Conservation (phyloP, 2,113 vertebrate species). For the Genyomyrus donnyi region DNA sequence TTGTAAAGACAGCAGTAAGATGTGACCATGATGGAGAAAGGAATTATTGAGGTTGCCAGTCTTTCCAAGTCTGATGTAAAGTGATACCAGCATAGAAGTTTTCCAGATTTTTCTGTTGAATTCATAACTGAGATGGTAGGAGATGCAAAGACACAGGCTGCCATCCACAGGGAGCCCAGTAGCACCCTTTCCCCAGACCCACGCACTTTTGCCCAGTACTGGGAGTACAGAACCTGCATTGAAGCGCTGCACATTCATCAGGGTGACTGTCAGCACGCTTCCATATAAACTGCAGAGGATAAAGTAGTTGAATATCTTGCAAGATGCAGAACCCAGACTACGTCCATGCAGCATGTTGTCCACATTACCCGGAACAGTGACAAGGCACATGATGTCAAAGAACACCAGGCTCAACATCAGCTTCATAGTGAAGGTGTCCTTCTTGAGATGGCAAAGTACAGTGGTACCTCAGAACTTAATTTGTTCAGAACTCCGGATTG, state of each 20-base stretch:
- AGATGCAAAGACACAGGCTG: conserved; percentile 27
- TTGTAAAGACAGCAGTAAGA: conserved; percentile 47
- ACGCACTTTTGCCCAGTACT: conserved; percentile 36
- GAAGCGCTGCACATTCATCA: conserved; percentile 42
- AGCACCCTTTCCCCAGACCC: conserved; percentile 26
- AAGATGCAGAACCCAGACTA: conserved; percentile 28
- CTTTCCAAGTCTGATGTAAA: conserved; percentile 35
- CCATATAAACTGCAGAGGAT: conserved; percentile 51
- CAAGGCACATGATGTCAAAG: conserved; percentile 52
- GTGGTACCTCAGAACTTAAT: too few species aligned
- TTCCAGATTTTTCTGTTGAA: neutral
- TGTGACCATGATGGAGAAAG: conserved; percentile 48
- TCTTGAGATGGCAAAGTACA: neutral
- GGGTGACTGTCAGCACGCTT: conserved; percentile 49
- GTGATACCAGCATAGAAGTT: neutral
- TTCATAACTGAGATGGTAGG: conserved; percentile 41
- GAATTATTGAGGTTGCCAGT: conserved; percentile 36
- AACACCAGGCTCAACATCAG: conserved; percentile 58
- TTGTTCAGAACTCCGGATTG: too few species aligned
- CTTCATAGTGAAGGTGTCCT: conserved; percentile 17
- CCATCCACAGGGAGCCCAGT: conserved; percentile 34
- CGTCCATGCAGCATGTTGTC: conserved; percentile 32
- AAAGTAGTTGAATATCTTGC: conserved; percentile 45
- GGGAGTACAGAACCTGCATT: conserved; percentile 35
- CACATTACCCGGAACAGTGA: conserved; percentile 22